Evolutionary conservation across 2,797 vertebrate genomes (phyloP).

Genomic region (Pseudotriccus pelzelni): DNA sequence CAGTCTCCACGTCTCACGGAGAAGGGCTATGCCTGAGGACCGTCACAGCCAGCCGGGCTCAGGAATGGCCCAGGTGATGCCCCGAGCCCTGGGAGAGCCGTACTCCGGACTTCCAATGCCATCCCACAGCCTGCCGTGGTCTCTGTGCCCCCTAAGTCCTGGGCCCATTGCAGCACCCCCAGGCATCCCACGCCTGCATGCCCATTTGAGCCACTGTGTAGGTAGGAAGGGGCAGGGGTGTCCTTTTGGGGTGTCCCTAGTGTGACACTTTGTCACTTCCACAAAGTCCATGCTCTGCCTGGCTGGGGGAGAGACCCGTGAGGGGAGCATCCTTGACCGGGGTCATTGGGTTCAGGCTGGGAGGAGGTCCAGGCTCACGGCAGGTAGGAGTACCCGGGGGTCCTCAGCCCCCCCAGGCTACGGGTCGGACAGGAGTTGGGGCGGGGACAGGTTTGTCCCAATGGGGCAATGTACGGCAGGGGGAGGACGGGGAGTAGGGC

Average conservation of each 20-base stretch:
- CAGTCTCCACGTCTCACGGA: fast-evolving
- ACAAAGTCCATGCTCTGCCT: background rate
- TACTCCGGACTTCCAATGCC: background rate
- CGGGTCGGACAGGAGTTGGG: background rate
- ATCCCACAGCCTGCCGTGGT: background rate
- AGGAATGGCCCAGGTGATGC: background rate
- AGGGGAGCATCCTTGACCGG: background rate
- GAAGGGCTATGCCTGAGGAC: background rate
- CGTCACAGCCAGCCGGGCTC: background rate
- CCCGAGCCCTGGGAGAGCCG: background rate
- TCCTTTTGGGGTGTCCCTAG: background rate
- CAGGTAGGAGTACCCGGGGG: background rate
- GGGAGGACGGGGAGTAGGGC: background rate
- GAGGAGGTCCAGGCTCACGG: background rate
- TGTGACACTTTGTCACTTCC: background rate
- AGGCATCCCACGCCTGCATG: background rate
- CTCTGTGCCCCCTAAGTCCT: background rate
- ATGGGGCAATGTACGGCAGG: background rate
- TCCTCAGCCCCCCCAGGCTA: background rate
- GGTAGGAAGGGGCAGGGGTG: background rate
- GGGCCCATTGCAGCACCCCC: background rate
- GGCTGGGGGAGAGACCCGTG: background rate
- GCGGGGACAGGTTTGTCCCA: background rate
- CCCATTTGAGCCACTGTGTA: fast-evolving
- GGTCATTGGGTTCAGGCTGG: background rate